Percentiles rank a stretch among this genome's conserved stretches.
These are phyloP conservation scores for Paralvinella palmiformis DNA, from an alignment of 1,140 invertebrate genomes.

Conservation along the genomic window DNA sequence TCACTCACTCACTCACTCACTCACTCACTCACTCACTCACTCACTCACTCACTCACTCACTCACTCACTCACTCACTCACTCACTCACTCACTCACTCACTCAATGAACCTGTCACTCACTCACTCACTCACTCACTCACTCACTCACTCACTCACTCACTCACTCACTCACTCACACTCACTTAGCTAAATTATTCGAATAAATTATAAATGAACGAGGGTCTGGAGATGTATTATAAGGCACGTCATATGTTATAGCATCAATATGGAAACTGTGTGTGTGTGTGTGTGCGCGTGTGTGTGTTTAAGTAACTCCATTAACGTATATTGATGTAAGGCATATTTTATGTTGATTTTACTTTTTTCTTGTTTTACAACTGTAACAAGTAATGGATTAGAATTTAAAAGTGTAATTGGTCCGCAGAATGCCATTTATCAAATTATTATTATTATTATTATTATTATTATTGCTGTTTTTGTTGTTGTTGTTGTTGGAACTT, in stretches of 20 bases:
- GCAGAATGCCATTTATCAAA: background rate
- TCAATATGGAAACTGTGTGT: background rate
- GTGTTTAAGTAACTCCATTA: background rate
- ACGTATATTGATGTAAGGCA: background rate
- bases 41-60: background rate
- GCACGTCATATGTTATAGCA: too few relatives aligned
- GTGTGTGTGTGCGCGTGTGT: background rate
- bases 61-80: conserved; percentile 9
- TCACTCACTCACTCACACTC: background rate
- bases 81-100: conserved; percentile 3
- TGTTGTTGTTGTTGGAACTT: background rate
- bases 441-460: background rate
- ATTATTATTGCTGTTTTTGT: background rate
- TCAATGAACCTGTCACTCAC: conserved; percentile 15
- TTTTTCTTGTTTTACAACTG: background rate
- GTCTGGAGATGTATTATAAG: too few relatives aligned
- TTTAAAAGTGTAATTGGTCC: background rate
- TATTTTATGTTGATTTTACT: background rate
- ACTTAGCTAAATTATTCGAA: too few relatives aligned
- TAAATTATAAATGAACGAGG: too few relatives aligned
- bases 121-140: conserved; percentile 17
- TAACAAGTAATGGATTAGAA: background rate
- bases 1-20: background rate
- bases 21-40: background rate
- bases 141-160: background rate